phyloP scores from a whole-genome alignment of 1,140 invertebrate genomes.

The Heliconius eleuchia region DNA sequence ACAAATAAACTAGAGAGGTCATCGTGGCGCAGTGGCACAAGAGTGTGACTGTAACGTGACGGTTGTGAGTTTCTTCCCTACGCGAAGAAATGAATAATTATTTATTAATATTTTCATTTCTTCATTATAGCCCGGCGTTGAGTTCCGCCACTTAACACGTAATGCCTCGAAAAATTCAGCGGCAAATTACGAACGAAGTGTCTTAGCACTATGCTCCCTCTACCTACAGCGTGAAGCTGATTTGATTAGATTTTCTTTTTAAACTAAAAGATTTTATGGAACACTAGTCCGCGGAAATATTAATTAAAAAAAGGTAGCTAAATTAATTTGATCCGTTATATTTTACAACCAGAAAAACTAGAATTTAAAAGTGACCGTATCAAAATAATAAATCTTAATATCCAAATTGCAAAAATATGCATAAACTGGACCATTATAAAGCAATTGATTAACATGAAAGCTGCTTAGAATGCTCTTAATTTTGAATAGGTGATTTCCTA shows the following conservation, averaged over 20 bases:
- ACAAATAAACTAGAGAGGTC: neutral
- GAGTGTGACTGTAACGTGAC: too few species aligned
- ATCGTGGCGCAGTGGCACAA: too few species aligned
- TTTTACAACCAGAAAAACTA: conserved; percentile 12
- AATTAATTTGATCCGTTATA: conserved; percentile 8
- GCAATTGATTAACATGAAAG: conserved; percentile 20
- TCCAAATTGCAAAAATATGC: conserved; percentile 7
- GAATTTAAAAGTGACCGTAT: neutral
- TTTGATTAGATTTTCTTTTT: too few species aligned
- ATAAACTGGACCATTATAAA: conserved; percentile 17
- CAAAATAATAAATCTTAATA: conserved; percentile 7
- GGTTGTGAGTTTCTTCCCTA: too few species aligned
- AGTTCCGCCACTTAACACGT: too few species aligned
- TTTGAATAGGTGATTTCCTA: neutral
- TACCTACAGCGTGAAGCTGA: too few species aligned
- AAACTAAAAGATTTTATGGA: neutral
- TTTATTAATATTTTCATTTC: too few species aligned
- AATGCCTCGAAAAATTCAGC: too few species aligned
- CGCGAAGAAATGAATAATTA: too few species aligned
- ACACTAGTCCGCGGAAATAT: neutral
- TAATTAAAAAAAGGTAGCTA: neutral
- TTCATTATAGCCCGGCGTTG: too few species aligned
- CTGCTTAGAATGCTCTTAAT: neutral
- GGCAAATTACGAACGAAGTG: too few species aligned
- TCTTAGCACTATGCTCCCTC: too few species aligned